Evolutionary conservation across 2,113 vertebrate genomes (phyloP).

Genomic region (Carlito syrichta): DNA sequence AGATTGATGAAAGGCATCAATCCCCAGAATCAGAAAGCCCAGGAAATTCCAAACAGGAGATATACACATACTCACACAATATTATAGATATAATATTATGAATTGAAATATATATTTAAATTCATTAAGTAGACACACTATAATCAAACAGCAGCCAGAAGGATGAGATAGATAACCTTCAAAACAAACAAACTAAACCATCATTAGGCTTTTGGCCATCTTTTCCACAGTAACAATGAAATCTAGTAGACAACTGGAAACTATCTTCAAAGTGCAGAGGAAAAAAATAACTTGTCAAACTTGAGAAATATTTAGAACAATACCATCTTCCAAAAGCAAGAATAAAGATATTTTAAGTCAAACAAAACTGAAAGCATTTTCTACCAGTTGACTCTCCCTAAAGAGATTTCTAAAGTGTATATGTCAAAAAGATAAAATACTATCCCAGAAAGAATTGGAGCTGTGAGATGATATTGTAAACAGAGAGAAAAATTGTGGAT

Average conservation of each 20-base stretch:
- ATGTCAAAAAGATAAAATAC: not conserved
- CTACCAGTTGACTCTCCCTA: not conserved
- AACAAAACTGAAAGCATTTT: conserved; percentile 12
- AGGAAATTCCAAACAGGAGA: not conserved
- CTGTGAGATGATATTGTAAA: not conserved
- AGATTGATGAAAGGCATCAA: not conserved
- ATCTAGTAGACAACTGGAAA: not conserved
- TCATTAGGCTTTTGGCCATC: not conserved
- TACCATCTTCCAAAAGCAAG: not conserved
- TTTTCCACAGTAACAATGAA: not conserved
- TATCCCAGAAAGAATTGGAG: not conserved
- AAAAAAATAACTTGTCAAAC: not conserved
- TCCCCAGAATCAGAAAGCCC: not conserved
- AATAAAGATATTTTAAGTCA: not conserved
- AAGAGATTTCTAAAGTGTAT: not conserved
- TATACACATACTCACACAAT: no score
- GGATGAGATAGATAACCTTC: not conserved
- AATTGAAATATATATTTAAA: no score
- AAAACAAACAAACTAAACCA: not conserved
- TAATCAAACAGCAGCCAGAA: not conserved
- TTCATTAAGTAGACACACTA: not conserved
- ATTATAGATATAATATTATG: no score
- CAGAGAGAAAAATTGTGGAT: not conserved
- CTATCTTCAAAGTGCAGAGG: not conserved
- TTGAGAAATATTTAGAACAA: not conserved